Percentiles rank a stretch among this genome's conserved stretches.
These are phyloP conservation scores for Choreutis nemorana DNA, from an alignment of 2,888 invertebrate genomes.

Conservation along the genomic window DNA sequence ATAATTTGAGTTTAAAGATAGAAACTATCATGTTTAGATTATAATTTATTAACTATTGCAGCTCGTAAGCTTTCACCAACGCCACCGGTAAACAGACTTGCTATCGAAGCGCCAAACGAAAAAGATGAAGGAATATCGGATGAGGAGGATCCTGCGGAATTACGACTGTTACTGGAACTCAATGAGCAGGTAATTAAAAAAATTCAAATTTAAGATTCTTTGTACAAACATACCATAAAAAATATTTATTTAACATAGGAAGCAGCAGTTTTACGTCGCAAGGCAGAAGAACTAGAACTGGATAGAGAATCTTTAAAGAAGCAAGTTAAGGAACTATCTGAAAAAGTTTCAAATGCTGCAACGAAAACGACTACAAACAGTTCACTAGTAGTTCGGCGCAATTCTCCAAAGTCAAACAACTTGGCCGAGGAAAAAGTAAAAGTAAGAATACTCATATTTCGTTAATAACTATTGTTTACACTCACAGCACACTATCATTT, in stretches of 20 bases:
- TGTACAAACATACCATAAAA: background rate
- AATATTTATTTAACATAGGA: constrained; percentile 57
- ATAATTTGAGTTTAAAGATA: no score
- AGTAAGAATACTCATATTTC: constrained; percentile 27
- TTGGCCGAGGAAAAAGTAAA: constrained; percentile 74
- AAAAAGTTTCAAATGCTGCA: constrained; percentile 67
- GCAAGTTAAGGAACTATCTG: constrained; percentile 79
- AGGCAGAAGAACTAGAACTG: constrained; percentile 84
- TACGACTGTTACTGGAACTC: constrained; percentile 85
- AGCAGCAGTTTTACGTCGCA: constrained; percentile 80
- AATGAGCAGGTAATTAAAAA: constrained; percentile 74
- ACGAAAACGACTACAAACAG: constrained; percentile 38
- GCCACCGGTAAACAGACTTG: constrained; percentile 69
- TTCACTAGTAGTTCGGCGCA: constrained; percentile 32
- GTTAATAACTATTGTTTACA: constrained; percentile 11
- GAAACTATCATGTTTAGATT: background rate
- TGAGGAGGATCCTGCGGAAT: constrained; percentile 83
- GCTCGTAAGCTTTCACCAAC: constrained; percentile 76
- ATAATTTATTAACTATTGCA: constrained; percentile 25
- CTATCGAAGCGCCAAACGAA: constrained; percentile 71
- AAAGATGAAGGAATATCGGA: constrained; percentile 79
- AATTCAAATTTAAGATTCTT: constrained; percentile 1
- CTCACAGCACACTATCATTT: constrained; percentile 6
- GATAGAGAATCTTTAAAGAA: constrained; percentile 78
- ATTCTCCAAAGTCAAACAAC: constrained; percentile 44